Evolutionary conservation across 2,888 invertebrate species (phyloP), one percentile per base, ranked within the genome.

Genomic region (Tigriopus californicus): DNA sequence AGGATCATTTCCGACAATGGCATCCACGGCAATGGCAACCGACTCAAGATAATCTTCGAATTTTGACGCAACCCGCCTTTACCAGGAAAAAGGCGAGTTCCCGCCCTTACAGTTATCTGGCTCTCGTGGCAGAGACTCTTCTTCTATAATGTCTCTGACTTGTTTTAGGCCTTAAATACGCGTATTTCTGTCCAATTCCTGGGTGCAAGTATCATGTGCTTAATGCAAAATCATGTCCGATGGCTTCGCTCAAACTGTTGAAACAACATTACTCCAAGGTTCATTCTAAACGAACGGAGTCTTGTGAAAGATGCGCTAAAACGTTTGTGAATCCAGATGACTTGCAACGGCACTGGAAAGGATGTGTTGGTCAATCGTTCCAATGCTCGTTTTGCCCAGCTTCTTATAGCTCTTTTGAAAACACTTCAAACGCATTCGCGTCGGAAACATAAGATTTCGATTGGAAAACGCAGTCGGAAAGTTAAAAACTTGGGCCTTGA

Each of bases 341-440:
- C 2, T 22, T 56, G 18, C 41, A 46, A 8, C n/a, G 25, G 18
- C 56, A 56, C 6, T 2, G 18, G 25, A 41, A 44, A 10, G 18
- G 18, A 15, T 56, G 56, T n/a, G n/a, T n/a, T 24, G 18, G 44
- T 12, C 18, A 33, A 25, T 41, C 41, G 25, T 56, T 44, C 24
- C 12, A 20, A 24, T 56, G 56, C 44, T 20, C 15, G 13, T 22
- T 20, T 13, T 56, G 56, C 33, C 1, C 20, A 18, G 20, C 20
- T 20, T 22, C 18, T 18, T 56, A 25, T 22, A 20, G 15, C 33
- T 18, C 42, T 6, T 18, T 44, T 11, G 56, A 56, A n/a, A 24
- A 56, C 42, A 22, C 56, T 56, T 11, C 56, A 56, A 25, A 56
- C 56, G 1, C 56, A 56, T 46, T 56, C 46, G 22, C 41, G 56